phyloP scores from a whole-genome alignment of 2,797 vertebrate genomes.

The Erithacus rubecula region DNA sequence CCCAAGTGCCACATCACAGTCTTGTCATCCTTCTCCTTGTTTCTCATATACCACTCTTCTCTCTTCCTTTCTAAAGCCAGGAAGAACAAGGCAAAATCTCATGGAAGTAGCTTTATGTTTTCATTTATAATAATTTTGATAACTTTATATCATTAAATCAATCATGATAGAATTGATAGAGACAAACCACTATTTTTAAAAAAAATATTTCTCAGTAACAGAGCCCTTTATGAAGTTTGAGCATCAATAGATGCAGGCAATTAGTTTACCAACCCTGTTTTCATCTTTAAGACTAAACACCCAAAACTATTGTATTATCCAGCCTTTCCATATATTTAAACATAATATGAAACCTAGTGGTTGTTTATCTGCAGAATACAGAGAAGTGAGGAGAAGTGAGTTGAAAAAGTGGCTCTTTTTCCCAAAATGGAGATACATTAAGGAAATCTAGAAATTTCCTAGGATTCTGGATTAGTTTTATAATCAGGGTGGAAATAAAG shows the following conservation, averaged over 20 bases:
- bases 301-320: background rate
- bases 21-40: background rate
- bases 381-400: background rate
- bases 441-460: background rate
- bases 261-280: background rate
- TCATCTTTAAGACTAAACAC: background rate
- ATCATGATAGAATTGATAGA: background rate
- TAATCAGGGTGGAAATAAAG: background rate
- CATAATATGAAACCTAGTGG: background rate
- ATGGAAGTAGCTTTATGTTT: background rate
- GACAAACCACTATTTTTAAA: background rate
- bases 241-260: background rate
- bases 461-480: background rate
- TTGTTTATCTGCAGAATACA: background rate
- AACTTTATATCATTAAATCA: background rate
- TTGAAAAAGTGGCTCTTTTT: background rate
- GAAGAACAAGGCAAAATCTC: background rate
- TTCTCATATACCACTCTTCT: background rate
- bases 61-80: background rate
- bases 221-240: background rate
- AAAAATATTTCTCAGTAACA: background rate
- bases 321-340: background rate
- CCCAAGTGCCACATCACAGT: background rate
- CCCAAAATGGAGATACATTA: background rate
- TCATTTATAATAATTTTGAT: background rate